Base-by-base conservation (phyloP, 2,797 vertebrate genomes). In the Pangasius larnaudii region DNA sequence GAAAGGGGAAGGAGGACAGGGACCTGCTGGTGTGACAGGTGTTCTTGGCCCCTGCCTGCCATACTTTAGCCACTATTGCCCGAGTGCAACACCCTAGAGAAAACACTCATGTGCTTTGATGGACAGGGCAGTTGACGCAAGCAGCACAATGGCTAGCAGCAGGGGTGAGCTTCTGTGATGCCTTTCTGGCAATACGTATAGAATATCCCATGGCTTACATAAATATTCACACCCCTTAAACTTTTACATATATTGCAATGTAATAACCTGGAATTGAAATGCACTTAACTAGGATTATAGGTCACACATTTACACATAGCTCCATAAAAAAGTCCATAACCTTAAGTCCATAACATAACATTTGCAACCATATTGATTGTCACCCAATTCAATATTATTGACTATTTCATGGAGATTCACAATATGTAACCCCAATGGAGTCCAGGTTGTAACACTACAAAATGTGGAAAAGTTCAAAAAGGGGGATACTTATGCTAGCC, bases 11-110 rank as follows among this genome's bases (percentile, higher is more conserved):
- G 79, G 90, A 91, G 88, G 87, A 87, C 88, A 84, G 86, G 87
- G 91, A 91, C 91, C 92, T 92, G 89, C 83, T 89, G 71, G 90
- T 93, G 92, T 95, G 95, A 95, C 94, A 94, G 93, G 91, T 92
- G 94, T 95, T 93, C 94, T 96, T 95, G 94, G 92, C 83, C 27
- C 83, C 86, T 74, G 74, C 63, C 85, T 86, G 87, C 69, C 84
- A 90, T 63, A 82, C 84, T 88, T 91, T 91, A 92, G 49, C 86
- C 90, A 87, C 89, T 46, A 75, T 0, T 13, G 82, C 87, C 13
- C 2, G 22, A 88, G 69, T 58, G 56, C 27, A 22, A 89, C 19
- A 91, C 91, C 93, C 89, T 33, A 46, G 92, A 93, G 92, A 92
- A 56, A 87, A 82, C 86, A 84, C 88, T 14, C 24, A 2, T 46